Evolutionary conservation across 1,140 invertebrate genomes (phyloP).

Genomic region (Caenorhabditis inopinata): DNA sequence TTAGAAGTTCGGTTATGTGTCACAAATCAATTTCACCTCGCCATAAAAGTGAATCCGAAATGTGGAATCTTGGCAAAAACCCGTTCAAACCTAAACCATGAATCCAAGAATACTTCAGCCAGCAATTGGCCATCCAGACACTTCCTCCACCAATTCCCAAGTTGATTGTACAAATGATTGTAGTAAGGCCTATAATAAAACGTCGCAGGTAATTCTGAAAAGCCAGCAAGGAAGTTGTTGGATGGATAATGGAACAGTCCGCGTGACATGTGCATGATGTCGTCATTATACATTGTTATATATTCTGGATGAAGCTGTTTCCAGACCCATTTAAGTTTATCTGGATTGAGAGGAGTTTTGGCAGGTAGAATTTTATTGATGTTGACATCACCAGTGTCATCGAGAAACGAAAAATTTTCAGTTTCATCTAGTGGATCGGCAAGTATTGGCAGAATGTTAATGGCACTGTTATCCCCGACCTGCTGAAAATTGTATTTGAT

Average conservation of each 20-base stretch:
- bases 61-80: background rate
- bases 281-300: conserved; percentile 38
- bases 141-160: conserved; percentile 26
- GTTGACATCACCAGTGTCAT: conserved; percentile 10
- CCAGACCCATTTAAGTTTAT: conserved; percentile 32
- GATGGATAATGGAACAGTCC: conserved; percentile 44
- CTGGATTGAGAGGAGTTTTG: background rate
- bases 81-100: conserved; percentile 12
- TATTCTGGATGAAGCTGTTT: background rate
- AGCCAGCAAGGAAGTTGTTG: background rate
- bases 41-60: conserved; percentile 26
- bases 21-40: background rate
- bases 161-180: conserved; percentile 9
- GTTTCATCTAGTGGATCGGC: background rate
- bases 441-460: conserved; percentile 9
- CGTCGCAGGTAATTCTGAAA: background rate
- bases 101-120: background rate
- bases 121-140: conserved; percentile 30
- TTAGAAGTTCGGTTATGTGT: background rate
- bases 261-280: conserved; percentile 30
- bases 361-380: conserved; percentile 22
- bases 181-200: conserved; percentile 34
- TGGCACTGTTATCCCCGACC: conserved; percentile 32
- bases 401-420: background rate
- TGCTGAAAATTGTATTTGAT: background rate